Conservation (phyloP, 2,113 vertebrate species). For the Epinephelus moara region DNA sequence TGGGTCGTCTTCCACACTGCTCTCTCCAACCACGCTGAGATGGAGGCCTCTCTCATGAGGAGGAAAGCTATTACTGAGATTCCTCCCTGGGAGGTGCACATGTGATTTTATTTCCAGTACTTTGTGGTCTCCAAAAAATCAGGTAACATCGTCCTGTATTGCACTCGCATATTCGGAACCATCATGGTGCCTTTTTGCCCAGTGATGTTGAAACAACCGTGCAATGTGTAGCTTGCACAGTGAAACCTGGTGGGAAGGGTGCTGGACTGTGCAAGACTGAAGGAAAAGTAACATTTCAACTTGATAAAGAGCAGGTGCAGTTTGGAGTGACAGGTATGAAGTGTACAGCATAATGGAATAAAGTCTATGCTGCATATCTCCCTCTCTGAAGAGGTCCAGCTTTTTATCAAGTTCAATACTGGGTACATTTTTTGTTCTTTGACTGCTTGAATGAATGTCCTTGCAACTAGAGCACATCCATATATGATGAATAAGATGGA, state of each 20-base stretch:
- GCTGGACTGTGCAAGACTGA: background rate
- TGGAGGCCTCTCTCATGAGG: background rate
- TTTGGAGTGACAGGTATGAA: background rate
- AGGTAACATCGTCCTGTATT: background rate
- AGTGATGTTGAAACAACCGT: background rate
- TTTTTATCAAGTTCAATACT: background rate
- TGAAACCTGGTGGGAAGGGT: background rate
- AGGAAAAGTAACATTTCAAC: background rate
- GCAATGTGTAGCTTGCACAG: background rate
- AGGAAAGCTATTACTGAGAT: slow-evolving; percentile 18
- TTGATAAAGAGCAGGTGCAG: slow-evolving; percentile 2
- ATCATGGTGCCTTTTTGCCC: background rate
- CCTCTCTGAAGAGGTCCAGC: background rate
- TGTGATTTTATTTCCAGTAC: background rate
- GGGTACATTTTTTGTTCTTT: background rate
- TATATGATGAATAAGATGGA: background rate
- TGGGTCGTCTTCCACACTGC: background rate
- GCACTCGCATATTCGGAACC: background rate
- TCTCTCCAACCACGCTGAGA: slow-evolving; percentile 2
- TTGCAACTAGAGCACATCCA: background rate
- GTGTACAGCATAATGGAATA: background rate
- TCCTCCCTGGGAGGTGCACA: background rate
- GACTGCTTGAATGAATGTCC: background rate
- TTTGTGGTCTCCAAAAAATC: background rate
- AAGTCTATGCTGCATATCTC: background rate